Percentiles rank a stretch among this genome's conserved stretches.
Conservation (phyloP, 2,113 vertebrate genomes). For the Okapia johnstoni region DNA sequence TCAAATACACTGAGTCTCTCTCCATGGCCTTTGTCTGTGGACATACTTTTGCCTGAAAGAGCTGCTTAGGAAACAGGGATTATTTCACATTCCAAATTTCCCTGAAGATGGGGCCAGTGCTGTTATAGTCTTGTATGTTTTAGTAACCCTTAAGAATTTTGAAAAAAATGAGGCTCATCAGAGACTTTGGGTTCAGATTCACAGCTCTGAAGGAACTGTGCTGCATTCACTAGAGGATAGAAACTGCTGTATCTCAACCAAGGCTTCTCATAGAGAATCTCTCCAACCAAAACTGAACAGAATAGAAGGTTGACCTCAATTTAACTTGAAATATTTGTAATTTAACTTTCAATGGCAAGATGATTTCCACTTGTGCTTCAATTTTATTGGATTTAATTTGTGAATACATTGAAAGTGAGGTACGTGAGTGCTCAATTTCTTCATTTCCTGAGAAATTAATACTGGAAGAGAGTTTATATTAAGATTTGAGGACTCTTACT, state of each 20-base stretch:
- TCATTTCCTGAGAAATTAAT: slow-evolving; percentile 6
- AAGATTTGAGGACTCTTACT: background rate
- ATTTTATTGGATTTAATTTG: slow-evolving; percentile 27
- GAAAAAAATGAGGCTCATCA: background rate
- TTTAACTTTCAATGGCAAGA: slow-evolving; percentile 1
- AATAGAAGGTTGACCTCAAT: background rate
- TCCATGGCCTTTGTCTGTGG: background rate
- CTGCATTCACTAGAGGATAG: background rate
- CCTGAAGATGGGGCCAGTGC: background rate
- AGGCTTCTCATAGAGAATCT: background rate
- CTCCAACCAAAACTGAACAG: background rate
- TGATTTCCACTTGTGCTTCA: slow-evolving; percentile 12
- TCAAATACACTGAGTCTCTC: background rate
- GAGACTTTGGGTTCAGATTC: background rate
- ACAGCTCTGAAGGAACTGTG: background rate
- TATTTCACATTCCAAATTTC: slow-evolving; percentile 15
- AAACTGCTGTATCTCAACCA: background rate
- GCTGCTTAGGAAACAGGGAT: background rate
- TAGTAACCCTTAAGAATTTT: background rate
- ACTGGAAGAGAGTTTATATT: background rate
- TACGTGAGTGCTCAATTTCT: background rate
- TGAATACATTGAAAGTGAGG: background rate
- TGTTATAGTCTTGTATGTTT: background rate
- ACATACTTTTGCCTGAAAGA: background rate
- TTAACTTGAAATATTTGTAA: slow-evolving; percentile 40